Base-by-base conservation (phyloP, 2,797 vertebrate species). In the Takifugu rubripes region DNA sequence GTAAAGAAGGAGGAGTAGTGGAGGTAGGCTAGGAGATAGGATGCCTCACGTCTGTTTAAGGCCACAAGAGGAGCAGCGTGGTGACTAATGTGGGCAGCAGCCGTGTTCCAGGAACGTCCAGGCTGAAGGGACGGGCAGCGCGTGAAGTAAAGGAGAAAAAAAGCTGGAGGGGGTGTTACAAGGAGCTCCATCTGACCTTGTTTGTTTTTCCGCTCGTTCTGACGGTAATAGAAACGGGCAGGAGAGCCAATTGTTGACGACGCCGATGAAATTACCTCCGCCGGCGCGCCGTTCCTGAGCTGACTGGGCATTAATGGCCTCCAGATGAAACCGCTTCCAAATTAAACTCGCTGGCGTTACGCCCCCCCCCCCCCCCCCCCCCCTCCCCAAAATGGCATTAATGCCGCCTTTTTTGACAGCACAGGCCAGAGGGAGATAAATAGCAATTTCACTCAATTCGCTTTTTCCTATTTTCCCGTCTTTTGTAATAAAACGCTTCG, bases 331-430 rank as follows among this genome's bases (percentile, higher is more conserved):
- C 59, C 27, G 52, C 42, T 49, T 72, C 59, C 67, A 78, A 88
- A 88, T 90, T 86, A 89, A 88, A 89, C 57, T 63, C 72, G 65
- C 43, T 81, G 66, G 74, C 78, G 85, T 76, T 82, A 14, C 56
- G 4, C 9, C 36, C 36, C 27, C 31, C 42, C 15, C 3, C 14
- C 1, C 36, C 27, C 9, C 43, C 5, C 14, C 7, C 14, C 1
- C 36, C 27, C 9, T 15, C 5, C 14, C 7, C 21, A 61, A 69
- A 75, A 67, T 24, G 58, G 10, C 10, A 42, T 43, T 76, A 74
- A 82, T 59, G 48, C 59, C 2, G 16, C 71, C 57, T 69, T 55
- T 59, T 70, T 53, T 60, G 55, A 67, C 45, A 52, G 29, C 42
- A 11, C 52, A 2, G 33, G 26, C 75, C 52, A 65, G 33, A 66